Evolutionary conservation across 2,888 invertebrate genomes (phyloP).

Genomic region (Branchipolynoe longqiensis): DNA sequence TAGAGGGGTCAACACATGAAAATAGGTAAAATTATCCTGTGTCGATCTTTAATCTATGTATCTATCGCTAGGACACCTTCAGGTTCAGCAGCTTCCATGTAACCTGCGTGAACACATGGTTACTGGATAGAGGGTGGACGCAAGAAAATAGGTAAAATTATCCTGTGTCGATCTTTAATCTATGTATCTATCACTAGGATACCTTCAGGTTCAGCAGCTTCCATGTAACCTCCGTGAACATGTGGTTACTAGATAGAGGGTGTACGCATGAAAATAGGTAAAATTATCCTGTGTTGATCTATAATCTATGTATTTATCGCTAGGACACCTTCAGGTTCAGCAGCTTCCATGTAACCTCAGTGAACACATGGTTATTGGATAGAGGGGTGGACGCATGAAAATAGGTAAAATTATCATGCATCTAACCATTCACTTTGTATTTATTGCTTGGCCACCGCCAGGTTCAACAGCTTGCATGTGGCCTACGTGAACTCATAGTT

Average conservation of each 20-base stretch:
- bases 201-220: constrained; percentile 78
- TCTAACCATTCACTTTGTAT: not conserved
- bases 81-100: constrained; percentile 81
- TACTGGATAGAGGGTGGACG: constrained; percentile 78
- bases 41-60: not conserved
- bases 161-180: not conserved
- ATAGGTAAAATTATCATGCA: not conserved
- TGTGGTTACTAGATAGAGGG: constrained; percentile 79
- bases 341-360: constrained; percentile 81
- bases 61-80: constrained; percentile 54
- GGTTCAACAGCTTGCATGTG: constrained; percentile 81
- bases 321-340: constrained; percentile 79
- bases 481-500: constrained; percentile 81
- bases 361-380: constrained; percentile 82
- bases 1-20: too few species aligned
- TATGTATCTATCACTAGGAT: not conserved
- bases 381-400: constrained; percentile 59
- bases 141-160: not conserved
- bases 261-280: not conserved
- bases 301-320: too few species aligned
- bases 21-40: not conserved
- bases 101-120: constrained; percentile 82
- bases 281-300: not conserved
- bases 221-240: constrained; percentile 82
- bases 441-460: too few species aligned